Conservation (phyloP, 2,113 vertebrate genomes). For the Thamnophis sirtalis region DNA sequence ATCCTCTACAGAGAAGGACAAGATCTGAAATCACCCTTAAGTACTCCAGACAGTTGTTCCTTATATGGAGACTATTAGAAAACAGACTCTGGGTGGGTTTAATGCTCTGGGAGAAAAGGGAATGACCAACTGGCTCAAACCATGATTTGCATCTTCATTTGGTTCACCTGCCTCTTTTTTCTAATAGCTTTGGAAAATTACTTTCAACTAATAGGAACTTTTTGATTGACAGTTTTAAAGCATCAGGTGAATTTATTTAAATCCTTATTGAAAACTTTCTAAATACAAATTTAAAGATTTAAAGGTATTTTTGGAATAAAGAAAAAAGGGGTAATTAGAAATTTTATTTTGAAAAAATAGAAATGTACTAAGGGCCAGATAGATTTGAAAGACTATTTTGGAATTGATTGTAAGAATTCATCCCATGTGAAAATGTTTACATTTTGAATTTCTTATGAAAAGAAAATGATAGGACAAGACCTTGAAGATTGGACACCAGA, state of each 20-base stretch:
- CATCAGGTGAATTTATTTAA: not conserved
- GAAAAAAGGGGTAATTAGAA: not conserved
- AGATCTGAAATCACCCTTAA: not conserved
- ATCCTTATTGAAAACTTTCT: not conserved
- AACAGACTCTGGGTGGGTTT: not conserved
- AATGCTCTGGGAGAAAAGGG: not conserved
- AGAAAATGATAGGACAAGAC: not conserved
- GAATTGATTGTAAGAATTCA: not conserved
- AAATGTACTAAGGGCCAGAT: not conserved
- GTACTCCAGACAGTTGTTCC: not conserved
- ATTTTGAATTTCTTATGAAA: not conserved
- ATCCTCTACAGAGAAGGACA: not conserved
- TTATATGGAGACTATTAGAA: not conserved
- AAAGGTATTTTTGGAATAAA: not conserved
- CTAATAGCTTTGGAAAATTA: not conserved
- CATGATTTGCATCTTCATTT: not conserved
- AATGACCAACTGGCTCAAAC: not conserved
- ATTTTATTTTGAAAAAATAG: not conserved
- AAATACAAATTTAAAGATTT: not conserved
- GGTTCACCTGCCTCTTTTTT: not conserved
- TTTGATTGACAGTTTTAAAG: not conserved
- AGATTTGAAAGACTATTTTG: not conserved
- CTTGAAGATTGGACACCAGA: not conserved
- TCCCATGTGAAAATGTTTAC: not conserved
- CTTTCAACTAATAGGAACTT: not conserved